These are phyloP conservation scores for Trichosurus vulpecula DNA, from an alignment of 2,797 vertebrate species.

Conservation along the genomic window DNA sequence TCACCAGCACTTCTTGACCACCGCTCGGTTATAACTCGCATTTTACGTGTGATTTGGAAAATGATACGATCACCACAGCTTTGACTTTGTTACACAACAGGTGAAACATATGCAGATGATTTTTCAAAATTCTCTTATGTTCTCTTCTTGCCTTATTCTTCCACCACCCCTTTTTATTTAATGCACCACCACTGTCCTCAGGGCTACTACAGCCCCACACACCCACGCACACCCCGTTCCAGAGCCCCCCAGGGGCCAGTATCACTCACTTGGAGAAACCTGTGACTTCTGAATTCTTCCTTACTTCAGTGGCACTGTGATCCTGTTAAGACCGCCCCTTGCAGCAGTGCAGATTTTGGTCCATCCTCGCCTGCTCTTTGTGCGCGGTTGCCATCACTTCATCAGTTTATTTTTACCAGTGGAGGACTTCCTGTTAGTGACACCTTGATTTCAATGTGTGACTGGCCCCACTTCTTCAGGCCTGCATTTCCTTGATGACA, in stretches of 20 bases:
- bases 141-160: no score
- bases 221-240: background rate
- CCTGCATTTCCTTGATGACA: background rate
- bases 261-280: no score
- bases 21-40: no score
- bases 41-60: no score
- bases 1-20: no score
- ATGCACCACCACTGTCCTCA: no score
- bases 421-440: background rate
- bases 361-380: background rate
- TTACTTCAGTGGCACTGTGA: background rate
- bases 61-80: no score
- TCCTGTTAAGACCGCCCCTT: background rate
- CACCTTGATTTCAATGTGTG: background rate
- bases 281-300: background rate
- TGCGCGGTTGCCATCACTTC: background rate
- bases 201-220: background rate
- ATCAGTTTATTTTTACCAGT: background rate
- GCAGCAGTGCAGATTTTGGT: background rate
- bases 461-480: background rate
- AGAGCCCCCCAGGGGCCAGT: no score
- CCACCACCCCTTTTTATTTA: no score
- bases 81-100: no score
- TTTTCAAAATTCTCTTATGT: no score
- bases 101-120: no score